phyloP scores from a whole-genome alignment of 2,113 vertebrate species.

The Muntiacus muntjak region DNA sequence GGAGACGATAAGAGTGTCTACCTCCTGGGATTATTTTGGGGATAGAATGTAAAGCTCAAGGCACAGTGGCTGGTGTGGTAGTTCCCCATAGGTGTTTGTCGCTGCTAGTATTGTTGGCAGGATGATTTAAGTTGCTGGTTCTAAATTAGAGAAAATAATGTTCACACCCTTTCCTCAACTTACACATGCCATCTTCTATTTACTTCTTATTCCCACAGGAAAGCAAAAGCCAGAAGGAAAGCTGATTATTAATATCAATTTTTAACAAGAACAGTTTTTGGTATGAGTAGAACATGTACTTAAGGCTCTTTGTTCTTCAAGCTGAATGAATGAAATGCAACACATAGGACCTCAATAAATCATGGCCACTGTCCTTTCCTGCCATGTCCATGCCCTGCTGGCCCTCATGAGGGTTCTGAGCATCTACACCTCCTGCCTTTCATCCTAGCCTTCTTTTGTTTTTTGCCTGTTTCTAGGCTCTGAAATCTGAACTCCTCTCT shows the following conservation, averaged over 20 bases:
- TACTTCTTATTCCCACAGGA: background rate
- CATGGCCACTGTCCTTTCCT: background rate
- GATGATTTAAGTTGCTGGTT: background rate
- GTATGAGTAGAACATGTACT: background rate
- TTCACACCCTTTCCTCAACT: background rate
- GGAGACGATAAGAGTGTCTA: background rate
- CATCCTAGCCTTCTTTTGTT: background rate
- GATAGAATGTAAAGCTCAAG: background rate
- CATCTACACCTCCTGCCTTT: background rate
- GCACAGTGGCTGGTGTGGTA: background rate
- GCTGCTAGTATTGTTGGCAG: background rate
- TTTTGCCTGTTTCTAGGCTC: background rate
- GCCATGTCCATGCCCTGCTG: background rate
- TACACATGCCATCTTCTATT: background rate
- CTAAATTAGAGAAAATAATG: background rate
- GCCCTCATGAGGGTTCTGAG: background rate
- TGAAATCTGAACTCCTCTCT: background rate
- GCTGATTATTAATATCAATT: background rate
- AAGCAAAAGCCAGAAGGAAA: slow-evolving; percentile 3
- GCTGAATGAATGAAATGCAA: background rate
- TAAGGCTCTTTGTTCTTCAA: background rate
- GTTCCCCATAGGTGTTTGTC: background rate
- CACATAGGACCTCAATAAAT: background rate
- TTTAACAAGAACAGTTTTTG: background rate
- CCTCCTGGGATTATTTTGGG: background rate